Evolutionary conservation across 2,888 invertebrate genomes (phyloP), one percentile per base, ranked within the genome.

Genomic region (Acanthoscelides obtectus): DNA sequence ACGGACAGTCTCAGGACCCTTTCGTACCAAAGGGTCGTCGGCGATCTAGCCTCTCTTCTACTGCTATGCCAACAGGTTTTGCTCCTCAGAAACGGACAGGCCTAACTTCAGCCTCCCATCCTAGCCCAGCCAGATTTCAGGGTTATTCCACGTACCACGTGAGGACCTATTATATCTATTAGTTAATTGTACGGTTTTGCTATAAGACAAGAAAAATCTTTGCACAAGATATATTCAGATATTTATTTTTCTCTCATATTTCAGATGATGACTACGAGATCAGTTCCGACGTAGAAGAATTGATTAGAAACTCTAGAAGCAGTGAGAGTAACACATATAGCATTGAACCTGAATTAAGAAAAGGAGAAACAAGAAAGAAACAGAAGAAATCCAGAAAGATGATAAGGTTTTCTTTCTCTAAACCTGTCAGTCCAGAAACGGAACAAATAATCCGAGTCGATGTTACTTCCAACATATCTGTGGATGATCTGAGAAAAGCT

Each of bases 381-480:
- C 77, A 75, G 67, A 73, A 77, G 66, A 81, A 80, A 72, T 72
- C 75, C 45, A 78, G 79, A 25, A 84, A 83, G 75, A 81, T 79
- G 0, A 81, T 84, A 64, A 79, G 79, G 72, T 82, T 84, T 74
- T 81, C 82, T 21, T 75, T 84, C 72, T 84, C 84, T 4, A 83
- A 81, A 71, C 83, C 84, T 0, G 80, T 82, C 3, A 85, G 84
- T 78, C 85, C 85, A 3, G 80, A 83, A 74, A 85, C 85, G 0
- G 81, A 83, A 72, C 84, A 85, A 78, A 79, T 85, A 12, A 85
- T 85, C 68, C 78, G 85, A 70, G 84, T 85, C 17, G 85, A 85
- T 74, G 83, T 85, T 20, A 83, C 83, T 22, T 84, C 85, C 22
- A 85, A 80, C 75, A 79, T 82, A 71, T 81, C 83, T 3, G 69